These are phyloP conservation scores for Pteromalus puparum DNA, from an alignment of 1,140 invertebrate genomes.

Conservation along the genomic window DNA sequence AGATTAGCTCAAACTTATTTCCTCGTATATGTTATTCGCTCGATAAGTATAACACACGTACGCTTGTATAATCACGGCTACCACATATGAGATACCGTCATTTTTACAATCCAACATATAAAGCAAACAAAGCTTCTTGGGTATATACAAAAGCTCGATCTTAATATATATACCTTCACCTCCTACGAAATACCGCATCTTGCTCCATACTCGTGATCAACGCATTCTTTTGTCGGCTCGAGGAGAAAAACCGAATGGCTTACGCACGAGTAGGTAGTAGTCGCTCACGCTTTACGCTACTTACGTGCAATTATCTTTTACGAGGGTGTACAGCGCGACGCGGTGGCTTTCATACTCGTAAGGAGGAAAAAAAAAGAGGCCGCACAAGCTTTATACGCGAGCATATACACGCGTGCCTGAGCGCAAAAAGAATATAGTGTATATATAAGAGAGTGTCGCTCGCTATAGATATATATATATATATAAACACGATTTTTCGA, in stretches of 20 bases:
- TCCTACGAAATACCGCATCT: no score
- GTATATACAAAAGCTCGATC: no score
- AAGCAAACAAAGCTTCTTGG: no score
- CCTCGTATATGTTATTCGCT: neutral
- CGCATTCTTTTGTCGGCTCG: no score
- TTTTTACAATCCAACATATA: no score
- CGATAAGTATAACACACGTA: neutral
- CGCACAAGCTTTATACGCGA: neutral
- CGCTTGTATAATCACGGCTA: neutral
- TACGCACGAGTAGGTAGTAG: neutral
- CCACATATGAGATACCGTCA: no score
- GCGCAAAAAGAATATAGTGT: neutral
- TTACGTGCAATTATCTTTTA: constrained; percentile 15
- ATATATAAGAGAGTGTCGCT: neutral
- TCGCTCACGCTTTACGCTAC: neutral
- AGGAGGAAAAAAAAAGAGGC: neutral
- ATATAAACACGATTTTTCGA: constrained; percentile 9
- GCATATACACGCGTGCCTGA: no score
- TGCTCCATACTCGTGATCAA: no score
- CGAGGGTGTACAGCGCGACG: constrained; percentile 2
- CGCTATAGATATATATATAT: no score
- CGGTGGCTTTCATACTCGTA: neutral
- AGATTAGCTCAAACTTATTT: neutral
- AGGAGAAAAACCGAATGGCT: neutral
- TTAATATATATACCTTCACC: no score